Evolutionary conservation across 2,113 vertebrate species (phyloP).

Genomic region (Laticauda colubrina): DNA sequence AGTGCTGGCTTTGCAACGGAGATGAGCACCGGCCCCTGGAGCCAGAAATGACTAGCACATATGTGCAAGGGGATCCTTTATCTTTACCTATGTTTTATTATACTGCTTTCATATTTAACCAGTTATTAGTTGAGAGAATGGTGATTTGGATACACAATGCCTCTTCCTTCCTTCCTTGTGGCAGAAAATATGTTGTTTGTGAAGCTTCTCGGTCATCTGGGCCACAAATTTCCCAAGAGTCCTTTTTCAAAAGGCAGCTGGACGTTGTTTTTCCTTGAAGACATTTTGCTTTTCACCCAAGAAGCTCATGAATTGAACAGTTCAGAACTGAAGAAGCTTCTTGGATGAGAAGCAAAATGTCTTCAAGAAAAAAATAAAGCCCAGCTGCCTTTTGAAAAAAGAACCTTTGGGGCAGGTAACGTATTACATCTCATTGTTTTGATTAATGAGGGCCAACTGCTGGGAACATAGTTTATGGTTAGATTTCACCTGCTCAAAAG

Average conservation of each 20-base stretch:
- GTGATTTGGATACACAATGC: neutral
- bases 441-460: neutral
- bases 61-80: no score
- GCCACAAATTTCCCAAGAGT: neutral
- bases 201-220: neutral
- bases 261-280: no score
- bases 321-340: no score
- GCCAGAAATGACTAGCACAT: no score
- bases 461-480: neutral
- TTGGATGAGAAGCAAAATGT: no score
- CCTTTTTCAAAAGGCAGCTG: no score
- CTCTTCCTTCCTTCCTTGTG: neutral
- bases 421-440: neutral
- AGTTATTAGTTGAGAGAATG: neutral
- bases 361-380: no score
- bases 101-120: neutral
- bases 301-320: no score
- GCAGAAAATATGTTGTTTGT: neutral
- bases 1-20: no score
- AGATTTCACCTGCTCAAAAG: neutral
- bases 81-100: neutral
- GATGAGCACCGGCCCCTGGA: no score
- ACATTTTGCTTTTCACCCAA: no score
- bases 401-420: neutral
- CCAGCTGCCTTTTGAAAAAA: no score